These are phyloP conservation scores for Ageneiosus marmoratus DNA, from an alignment of 2,113 vertebrate genomes.

Conservation along the genomic window DNA sequence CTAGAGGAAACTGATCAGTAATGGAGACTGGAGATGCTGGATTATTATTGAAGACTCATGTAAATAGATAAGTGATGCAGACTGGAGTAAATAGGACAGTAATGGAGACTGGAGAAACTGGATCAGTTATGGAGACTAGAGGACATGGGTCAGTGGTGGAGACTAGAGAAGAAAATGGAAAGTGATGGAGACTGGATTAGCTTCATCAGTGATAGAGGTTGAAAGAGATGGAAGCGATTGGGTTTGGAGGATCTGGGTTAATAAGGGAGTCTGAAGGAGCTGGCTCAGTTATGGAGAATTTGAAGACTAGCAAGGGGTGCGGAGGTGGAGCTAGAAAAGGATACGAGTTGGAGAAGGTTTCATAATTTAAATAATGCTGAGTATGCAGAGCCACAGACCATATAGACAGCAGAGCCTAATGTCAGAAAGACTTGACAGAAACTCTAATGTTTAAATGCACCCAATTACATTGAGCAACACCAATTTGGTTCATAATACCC, in stretches of 20 bases:
- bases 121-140: background rate
- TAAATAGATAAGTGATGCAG: background rate
- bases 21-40: background rate
- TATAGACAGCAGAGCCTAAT: background rate
- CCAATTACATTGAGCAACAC: background rate
- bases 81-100: background rate
- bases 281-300: background rate
- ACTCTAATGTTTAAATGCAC: background rate
- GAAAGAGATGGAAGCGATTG: too few relatives aligned
- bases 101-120: background rate
- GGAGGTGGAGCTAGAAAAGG: background rate
- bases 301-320: background rate
- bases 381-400: background rate
- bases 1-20: background rate
- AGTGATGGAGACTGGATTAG: too few relatives aligned
- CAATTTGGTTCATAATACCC: constrained; percentile 12
- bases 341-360: background rate
- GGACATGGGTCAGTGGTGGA: too few relatives aligned
- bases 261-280: background rate
- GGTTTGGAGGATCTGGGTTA: background rate
- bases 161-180: too few relatives aligned
- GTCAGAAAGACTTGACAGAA: background rate
- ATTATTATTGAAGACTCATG: background rate
- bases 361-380: background rate
- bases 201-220: background rate